Evolutionary conservation across 2,113 vertebrate genomes (phyloP).

Genomic region (Engystomops pustulosus): DNA sequence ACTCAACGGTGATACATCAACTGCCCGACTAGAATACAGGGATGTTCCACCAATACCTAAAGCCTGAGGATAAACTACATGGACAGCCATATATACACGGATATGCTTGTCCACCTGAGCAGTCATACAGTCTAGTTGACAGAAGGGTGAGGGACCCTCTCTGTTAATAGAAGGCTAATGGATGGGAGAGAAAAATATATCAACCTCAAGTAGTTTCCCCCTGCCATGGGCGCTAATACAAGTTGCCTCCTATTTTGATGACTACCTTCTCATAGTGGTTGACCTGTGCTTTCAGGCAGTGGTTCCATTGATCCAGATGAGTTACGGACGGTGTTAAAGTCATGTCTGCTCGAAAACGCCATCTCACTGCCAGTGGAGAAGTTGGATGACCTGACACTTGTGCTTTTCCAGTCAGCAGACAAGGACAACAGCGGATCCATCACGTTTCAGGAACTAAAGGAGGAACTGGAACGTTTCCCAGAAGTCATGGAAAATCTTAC

Average conservation of each 20-base stretch:
- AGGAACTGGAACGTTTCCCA: constrained; percentile 82
- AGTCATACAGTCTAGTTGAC: too few relatives aligned
- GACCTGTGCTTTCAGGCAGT: constrained; percentile 72
- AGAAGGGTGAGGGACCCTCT: too few relatives aligned
- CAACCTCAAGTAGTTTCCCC: too few relatives aligned
- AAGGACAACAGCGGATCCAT: constrained; percentile 84
- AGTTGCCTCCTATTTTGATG: too few relatives aligned
- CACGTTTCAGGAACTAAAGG: constrained; percentile 87
- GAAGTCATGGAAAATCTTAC: constrained; percentile 91
- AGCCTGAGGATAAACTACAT: background rate
- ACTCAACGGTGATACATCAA: too few relatives aligned
- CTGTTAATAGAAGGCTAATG: too few relatives aligned
- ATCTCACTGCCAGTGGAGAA: constrained; percentile 85
- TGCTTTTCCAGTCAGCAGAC: constrained; percentile 84
- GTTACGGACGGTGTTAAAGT: constrained; percentile 79
- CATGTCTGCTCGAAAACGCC: constrained; percentile 83
- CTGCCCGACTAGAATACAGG: too few relatives aligned
- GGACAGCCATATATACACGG: too few relatives aligned
- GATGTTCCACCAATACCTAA: too few relatives aligned
- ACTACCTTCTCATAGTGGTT: background rate
- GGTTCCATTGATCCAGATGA: constrained; percentile 86
- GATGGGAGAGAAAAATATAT: too few relatives aligned
- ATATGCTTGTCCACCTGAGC: too few relatives aligned
- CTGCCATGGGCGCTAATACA: too few relatives aligned
- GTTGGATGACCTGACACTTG: constrained; percentile 80